Evolutionary conservation across 2,888 invertebrate genomes (phyloP).

Genomic region (Machimus rusticus): DNA sequence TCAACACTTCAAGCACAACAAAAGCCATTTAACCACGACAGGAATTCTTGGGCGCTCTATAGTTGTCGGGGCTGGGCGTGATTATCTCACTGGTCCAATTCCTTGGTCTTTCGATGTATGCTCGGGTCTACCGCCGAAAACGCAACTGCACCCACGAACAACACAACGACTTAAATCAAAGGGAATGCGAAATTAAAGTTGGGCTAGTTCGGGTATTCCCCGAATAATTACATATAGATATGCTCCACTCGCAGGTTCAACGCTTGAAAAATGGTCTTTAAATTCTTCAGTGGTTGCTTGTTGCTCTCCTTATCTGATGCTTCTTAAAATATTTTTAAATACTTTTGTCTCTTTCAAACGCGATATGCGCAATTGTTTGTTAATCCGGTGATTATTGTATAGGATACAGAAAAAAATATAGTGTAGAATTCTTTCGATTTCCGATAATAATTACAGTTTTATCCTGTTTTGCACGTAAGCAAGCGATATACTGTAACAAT

Average conservation of each 20-base stretch:
- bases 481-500: no score
- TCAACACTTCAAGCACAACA: conserved; percentile 30
- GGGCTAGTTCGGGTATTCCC: background rate
- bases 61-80: background rate
- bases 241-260: background rate
- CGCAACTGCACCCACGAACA: background rate
- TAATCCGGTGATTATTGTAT: no score
- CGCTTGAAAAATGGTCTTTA: background rate
- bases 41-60: conserved; percentile 15
- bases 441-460: no score
- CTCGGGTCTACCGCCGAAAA: background rate
- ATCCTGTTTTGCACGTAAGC: no score
- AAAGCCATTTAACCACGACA: conserved; percentile 35
- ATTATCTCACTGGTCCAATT: conserved; percentile 27
- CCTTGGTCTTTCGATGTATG: conserved; percentile 14
- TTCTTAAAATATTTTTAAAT: no score
- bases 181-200: background rate
- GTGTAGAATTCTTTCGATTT: no score
- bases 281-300: no score
- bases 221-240: background rate
- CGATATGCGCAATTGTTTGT: no score
- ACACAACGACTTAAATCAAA: background rate
- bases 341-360: no score
- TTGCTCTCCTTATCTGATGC: no score
- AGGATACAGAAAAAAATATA: no score